Evolutionary conservation across 2,797 vertebrate species (phyloP).

Genomic region (Pangasius larnaudii): DNA sequence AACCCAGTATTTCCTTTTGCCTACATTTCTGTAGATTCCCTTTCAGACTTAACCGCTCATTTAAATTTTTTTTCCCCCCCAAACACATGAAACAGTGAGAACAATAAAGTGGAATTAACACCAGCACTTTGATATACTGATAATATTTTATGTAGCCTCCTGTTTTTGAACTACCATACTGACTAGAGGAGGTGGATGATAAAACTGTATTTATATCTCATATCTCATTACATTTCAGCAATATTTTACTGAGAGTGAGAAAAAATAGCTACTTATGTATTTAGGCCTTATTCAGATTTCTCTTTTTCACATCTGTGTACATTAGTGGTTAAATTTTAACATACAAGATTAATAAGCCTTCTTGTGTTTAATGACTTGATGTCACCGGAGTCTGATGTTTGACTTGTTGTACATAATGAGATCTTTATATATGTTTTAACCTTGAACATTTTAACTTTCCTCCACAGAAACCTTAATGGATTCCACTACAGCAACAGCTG

Average conservation of each 20-base stretch:
- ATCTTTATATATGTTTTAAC: slow-evolving; percentile 53
- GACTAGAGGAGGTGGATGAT: slow-evolving; percentile 21
- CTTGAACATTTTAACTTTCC: slow-evolving; percentile 55
- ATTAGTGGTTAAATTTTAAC: background rate
- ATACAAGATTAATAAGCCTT: background rate
- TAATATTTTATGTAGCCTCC: slow-evolving; percentile 42
- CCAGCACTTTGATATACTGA: slow-evolving; percentile 37
- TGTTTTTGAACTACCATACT: slow-evolving; percentile 33
- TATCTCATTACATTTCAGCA: slow-evolving; percentile 33
- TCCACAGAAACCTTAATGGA: slow-evolving; percentile 96
- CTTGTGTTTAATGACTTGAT: background rate
- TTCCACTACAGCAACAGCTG: slow-evolving; percentile 96
- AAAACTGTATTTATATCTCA: slow-evolving; percentile 43
- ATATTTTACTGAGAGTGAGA: slow-evolving; percentile 16
- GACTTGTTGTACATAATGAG: background rate
- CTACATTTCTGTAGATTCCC: slow-evolving; percentile 18
- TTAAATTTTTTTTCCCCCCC: slow-evolving; percentile 17
- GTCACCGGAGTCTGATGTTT: background rate
- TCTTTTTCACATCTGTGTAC: background rate
- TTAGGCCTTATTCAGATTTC: background rate
- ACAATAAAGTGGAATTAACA: slow-evolving; percentile 46
- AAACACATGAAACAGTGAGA: slow-evolving; percentile 11
- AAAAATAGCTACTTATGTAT: background rate
- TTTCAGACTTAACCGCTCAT: slow-evolving; percentile 30
- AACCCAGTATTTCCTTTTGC: slow-evolving; percentile 45